A percentile compares a stretch with the other conserved stretches of the same genome.
phyloP scores from a whole-genome alignment of 2,797 vertebrate genomes.

The Sus cebifrons region DNA sequence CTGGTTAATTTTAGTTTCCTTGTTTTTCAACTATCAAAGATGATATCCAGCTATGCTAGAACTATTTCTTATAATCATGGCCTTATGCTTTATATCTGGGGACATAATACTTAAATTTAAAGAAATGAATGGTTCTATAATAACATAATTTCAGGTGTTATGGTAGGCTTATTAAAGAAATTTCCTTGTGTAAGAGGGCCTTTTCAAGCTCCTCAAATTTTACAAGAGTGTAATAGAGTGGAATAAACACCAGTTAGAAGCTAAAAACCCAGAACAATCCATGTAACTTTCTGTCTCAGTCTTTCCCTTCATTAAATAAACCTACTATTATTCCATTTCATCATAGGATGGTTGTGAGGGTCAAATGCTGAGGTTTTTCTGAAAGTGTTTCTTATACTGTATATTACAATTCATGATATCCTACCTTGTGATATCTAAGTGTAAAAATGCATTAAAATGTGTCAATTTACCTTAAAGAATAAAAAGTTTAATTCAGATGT shows the following conservation, averaged over 20 bases:
- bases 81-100: conserved; percentile 33
- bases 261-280: not conserved
- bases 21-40: not conserved
- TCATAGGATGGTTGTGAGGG: not conserved
- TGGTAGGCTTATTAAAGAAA: conserved; percentile 42
- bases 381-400: not conserved
- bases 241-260: not conserved
- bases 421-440: not conserved
- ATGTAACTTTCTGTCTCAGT: not conserved
- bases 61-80: not conserved
- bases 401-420: not conserved
- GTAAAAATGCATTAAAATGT: conserved; percentile 37
- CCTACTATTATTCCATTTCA: not conserved
- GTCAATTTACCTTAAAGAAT: conserved; percentile 9
- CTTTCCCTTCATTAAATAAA: not conserved
- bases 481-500: conserved; percentile 28
- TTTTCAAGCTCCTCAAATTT: not conserved
- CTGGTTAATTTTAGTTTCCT: not conserved
- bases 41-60: not conserved
- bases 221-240: not conserved
- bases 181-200: not conserved
- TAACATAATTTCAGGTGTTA: not conserved
- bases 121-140: not conserved
- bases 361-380: not conserved
- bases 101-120: conserved; percentile 40